Conservation (phyloP, 2,113 vertebrate genomes). For the Sceloporus tristichus region DNA sequence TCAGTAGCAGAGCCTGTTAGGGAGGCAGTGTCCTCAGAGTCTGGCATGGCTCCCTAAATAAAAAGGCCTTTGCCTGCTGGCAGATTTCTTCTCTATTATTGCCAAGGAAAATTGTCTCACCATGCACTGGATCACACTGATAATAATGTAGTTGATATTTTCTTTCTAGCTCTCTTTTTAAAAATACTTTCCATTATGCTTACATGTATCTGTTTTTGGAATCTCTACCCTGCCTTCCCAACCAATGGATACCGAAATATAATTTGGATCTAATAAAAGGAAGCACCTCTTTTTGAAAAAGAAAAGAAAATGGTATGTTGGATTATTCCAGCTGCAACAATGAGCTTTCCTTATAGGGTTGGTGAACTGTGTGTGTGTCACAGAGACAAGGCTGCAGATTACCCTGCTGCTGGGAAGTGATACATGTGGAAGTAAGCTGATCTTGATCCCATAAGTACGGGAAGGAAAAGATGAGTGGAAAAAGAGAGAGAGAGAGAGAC, state of each 20-base stretch:
- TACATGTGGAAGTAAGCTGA: slow-evolving; percentile 54
- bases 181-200: background rate
- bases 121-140: background rate
- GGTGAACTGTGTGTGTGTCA: slow-evolving; percentile 65
- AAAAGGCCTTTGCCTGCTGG: background rate
- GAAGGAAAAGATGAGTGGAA: background rate
- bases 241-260: background rate
- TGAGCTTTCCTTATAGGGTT: slow-evolving; percentile 68
- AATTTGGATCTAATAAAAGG: background rate
- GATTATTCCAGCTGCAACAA: slow-evolving; percentile 58
- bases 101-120: background rate
- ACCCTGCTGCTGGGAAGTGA: slow-evolving; percentile 65
- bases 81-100: background rate
- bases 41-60: no score
- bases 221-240: background rate
- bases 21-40: no score
- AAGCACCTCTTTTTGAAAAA: background rate
- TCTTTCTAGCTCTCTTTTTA: background rate
- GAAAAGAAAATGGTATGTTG: slow-evolving; percentile 64
- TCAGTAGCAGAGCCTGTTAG: no score
- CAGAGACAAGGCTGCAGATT: slow-evolving; percentile 54
- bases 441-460: slow-evolving; percentile 42
- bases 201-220: background rate
- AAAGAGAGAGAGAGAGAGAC: background rate
- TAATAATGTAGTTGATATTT: background rate